A percentile compares a stretch with the other conserved stretches of the same genome.
Conservation (phyloP, 2,797 vertebrate species). For the Anas bernieri region DNA sequence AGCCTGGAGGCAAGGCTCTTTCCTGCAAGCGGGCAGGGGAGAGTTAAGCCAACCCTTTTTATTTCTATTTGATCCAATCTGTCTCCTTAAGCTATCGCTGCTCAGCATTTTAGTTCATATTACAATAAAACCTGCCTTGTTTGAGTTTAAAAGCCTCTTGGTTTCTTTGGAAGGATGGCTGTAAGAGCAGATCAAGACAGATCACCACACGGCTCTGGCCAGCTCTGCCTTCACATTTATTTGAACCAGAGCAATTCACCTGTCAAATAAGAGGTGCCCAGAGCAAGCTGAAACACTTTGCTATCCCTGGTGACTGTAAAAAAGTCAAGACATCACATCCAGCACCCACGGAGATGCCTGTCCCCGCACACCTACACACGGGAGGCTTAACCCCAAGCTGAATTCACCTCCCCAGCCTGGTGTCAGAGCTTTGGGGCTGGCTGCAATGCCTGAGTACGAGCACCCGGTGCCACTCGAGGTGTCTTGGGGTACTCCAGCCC, state of each 20-base stretch:
- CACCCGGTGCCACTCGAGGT: neutral
- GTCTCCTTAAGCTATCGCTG: neutral
- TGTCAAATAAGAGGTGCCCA: neutral
- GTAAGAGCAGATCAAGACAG: neutral
- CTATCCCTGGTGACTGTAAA: neutral
- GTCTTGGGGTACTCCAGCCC: neutral
- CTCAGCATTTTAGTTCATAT: neutral
- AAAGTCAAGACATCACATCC: neutral
- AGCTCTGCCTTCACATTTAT: neutral
- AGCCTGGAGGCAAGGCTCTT: neutral
- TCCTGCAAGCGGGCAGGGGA: neutral
- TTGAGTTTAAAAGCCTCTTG: neutral
- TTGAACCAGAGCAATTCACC: neutral
- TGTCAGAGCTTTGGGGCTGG: neutral
- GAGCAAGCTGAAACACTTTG: neutral
- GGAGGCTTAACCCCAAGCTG: neutral
- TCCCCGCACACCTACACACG: neutral
- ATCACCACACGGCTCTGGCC: neutral
- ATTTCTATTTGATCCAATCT: neutral
- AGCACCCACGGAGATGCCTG: neutral
- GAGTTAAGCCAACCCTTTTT: neutral
- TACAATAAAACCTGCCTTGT: neutral
- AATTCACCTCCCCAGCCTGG: neutral
- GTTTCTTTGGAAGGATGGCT: neutral
- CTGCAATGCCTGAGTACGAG: neutral